These are phyloP conservation scores for Microtus ochrogaster DNA, from an alignment of 2,113 vertebrate species.

Conservation along the genomic window DNA sequence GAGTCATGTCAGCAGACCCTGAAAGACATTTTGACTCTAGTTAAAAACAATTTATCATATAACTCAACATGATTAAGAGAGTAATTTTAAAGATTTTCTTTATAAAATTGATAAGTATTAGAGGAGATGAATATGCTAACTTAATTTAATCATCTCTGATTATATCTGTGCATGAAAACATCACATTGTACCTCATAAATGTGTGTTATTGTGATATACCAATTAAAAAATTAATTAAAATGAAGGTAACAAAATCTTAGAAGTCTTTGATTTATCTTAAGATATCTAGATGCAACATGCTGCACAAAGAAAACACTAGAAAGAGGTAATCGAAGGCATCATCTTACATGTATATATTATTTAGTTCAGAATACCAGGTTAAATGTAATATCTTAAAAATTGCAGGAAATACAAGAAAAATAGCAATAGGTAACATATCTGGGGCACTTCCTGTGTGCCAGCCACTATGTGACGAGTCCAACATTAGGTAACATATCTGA, in stretches of 20 bases:
- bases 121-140: background rate
- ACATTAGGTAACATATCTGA: background rate
- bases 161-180: background rate
- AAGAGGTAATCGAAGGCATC: background rate
- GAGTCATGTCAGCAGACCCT: background rate
- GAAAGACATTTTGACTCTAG: background rate
- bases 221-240: background rate
- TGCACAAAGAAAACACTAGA: background rate
- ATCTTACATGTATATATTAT: background rate
- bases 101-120: background rate
- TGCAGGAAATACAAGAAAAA: background rate
- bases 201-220: background rate
- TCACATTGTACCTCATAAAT: background rate
- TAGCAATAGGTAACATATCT: background rate
- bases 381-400: constrained; percentile 8
- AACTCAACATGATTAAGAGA: background rate
- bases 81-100: background rate
- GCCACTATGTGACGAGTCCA: background rate
- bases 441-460: background rate
- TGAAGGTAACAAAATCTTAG: background rate
- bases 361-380: background rate
- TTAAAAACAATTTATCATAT: too few relatives aligned
- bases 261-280: background rate
- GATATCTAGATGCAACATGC: constrained; percentile 4
- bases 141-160: background rate